Base-by-base conservation (phyloP, 37 sponge, comb jelly and placozoan species). In the Cliona cf. orientalis region DNA sequence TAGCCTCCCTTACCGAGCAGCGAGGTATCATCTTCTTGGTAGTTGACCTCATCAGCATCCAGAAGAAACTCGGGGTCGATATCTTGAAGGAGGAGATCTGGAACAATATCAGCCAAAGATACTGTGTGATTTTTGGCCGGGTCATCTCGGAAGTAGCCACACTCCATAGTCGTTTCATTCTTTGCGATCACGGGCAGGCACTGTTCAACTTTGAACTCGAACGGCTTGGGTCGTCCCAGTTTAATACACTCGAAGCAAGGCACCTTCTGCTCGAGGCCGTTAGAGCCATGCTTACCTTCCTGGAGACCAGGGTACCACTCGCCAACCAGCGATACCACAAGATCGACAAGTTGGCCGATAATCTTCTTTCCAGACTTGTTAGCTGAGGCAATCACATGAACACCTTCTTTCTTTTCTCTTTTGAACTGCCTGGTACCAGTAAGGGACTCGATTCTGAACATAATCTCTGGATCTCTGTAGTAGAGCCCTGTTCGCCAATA, bases 221-320 rank as follows among this genome's bases (percentile, higher is more conserved):
- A 84, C 0, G 93, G 93, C 38, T 41, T 34, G 7, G 60, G 11
- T 28, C 56, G 31, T 25, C 58, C 64, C 43, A 34, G 5, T 45
- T 75, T 88, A 25, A 84, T 26, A 49, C 95, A 95, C 68, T 88
- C 89, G 35, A 66, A 64, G 72, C 95, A 95, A 1, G 88, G 83
- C 6, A 82, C 74, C 60, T 56, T 75, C 80, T 91, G 91, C 32
- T 82, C 78, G 14, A 91, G 58, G 25, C 66, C 66, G 74, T 5
- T 41, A 34, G 45, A 12, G 35, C 65, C 73, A 45, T 71, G 71
- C 0, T 1, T 39, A 41, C 55, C 34, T 12, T 85, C 86, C 1
- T 56, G 31, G 11, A 91, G 64, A 3, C 97, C 97, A 0, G 93
- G 94, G 74, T 91, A 96, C 97, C 97, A 96, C 19, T 90, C 91